Evolutionary conservation across 2,888 invertebrate genomes (phyloP), one percentile per base, ranked within the genome.

Genomic region (Timema cristinae): DNA sequence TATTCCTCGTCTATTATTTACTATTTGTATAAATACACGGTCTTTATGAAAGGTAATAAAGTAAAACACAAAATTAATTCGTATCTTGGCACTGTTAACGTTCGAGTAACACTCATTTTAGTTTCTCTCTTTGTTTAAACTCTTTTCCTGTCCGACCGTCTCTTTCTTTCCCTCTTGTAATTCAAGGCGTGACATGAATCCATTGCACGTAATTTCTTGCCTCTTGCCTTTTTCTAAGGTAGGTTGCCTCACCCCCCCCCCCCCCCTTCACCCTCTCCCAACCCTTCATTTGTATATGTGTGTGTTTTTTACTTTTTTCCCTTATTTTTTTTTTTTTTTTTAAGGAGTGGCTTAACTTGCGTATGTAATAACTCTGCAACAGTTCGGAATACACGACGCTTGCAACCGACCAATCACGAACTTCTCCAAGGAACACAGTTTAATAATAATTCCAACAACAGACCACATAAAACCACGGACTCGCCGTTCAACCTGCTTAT

Each of bases 111-210:
- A 32, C 1, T 32, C 32, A 32, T 32, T 32, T 32, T 32, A 4
- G 32, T 32, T 4, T 32, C 32, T 32, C 32, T 4, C 32, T 32
- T 32, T 32, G 4, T 32, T 32, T 32, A 32, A 32, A 32, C 32
- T 32, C 32, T 32, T 32, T 32, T 32, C 32, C 32, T 32, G 32
- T 32, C 32, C 32, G 32, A 2, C 32, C 32, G 4, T 32, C 1
- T 32, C 32, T 32, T 32, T 32, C 32, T 32, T 32, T 32, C 32
- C 32, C 32, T 32, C 32, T 32, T 32, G 32, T 32, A 32, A 63
- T 63, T 63, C 47, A 63, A 63, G 63, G 63, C 47, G 63, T 32
- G 63, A 63, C 63, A 63, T 63, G 63, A 47, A 32, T 63, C 48
- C 63, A 63, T 63, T 63, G 63, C 48, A 63, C 48, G 63, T 63